A percentile compares a stretch with the other conserved stretches of the same genome.
phyloP scores from a whole-genome alignment of 2,797 vertebrate genomes.

The Thripadectes ignobilis region DNA sequence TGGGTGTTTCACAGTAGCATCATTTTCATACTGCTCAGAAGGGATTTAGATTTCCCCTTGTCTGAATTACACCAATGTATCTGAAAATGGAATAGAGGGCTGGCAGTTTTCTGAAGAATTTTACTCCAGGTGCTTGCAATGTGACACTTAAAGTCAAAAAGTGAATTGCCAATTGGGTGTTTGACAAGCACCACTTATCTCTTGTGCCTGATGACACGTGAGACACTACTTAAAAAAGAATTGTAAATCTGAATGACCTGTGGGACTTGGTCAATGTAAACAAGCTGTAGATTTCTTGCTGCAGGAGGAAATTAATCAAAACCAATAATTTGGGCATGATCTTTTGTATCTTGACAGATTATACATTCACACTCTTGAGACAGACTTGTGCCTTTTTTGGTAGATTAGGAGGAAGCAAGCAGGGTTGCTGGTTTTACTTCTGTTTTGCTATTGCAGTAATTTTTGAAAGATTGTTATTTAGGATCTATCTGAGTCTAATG shows the following conservation, averaged over 20 bases:
- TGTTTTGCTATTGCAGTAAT: not conserved
- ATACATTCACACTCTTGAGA: not conserved
- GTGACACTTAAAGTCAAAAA: constrained; percentile 4
- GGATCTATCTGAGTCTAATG: not conserved
- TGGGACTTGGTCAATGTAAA: not conserved
- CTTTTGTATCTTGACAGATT: not conserved
- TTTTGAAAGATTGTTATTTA: not conserved
- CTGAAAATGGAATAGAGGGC: not conserved
- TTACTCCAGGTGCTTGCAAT: not conserved
- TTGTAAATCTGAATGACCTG: constrained; percentile 5
- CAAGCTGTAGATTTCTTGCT: not conserved
- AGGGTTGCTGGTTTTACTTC: not conserved
- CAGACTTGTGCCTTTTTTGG: not conserved
- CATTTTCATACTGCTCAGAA: not conserved
- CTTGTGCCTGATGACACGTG: not conserved
- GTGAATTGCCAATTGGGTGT: constrained; percentile 15
- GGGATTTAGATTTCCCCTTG: not conserved
- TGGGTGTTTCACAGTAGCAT: not conserved
- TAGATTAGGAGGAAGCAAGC: not conserved
- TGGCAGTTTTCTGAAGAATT: not conserved
- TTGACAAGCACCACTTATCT: not conserved
- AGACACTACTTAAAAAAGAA: not conserved
- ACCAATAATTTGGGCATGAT: not conserved
- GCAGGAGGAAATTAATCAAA: constrained; percentile 2
- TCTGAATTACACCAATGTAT: not conserved